phyloP scores from a whole-genome alignment of 1,140 invertebrate genomes.

The Telenomus remus region DNA sequence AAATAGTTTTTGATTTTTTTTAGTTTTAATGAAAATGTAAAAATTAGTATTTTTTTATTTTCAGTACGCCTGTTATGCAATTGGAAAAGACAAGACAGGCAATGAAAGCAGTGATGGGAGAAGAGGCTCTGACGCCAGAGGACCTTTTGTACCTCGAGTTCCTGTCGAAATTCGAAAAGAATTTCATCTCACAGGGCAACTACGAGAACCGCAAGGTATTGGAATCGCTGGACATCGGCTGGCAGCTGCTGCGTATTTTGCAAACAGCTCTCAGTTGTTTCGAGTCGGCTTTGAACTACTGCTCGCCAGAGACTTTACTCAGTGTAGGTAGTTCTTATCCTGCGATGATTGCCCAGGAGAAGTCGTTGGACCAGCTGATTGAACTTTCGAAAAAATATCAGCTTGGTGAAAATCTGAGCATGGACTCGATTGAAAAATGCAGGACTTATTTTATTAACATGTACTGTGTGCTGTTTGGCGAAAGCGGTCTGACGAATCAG shows the following conservation, averaged over 20 bases:
- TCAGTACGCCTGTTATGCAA: conserved; percentile 97
- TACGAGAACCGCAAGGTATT: conserved; percentile 99
- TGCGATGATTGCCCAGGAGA: conserved; percentile 94
- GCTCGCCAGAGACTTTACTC: conserved; percentile 87
- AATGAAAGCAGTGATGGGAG: conserved; percentile 99
- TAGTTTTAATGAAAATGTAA: too few species aligned
- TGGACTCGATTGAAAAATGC: conserved; percentile 91
- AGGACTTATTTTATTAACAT: conserved; percentile 90
- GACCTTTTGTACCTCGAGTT: conserved; percentile 99
- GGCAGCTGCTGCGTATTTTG: conserved; percentile 99
- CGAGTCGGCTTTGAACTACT: conserved; percentile 85
- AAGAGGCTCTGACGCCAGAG: conserved; percentile 96
- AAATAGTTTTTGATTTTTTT: too few species aligned
- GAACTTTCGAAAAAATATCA: conserved; percentile 92
- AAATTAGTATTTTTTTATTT: too few species aligned
- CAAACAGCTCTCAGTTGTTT: conserved; percentile 76
- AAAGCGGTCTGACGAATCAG: conserved; percentile 79
- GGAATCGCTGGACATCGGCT: conserved; percentile 99
- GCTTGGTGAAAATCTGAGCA: conserved; percentile 92
- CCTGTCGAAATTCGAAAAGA: conserved; percentile 99
- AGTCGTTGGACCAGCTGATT: conserved; percentile 90
- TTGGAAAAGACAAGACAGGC: conserved; percentile 98
- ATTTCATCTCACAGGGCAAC: conserved; percentile 97
- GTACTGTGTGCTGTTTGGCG: conserved; percentile 84
- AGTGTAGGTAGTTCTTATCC: conserved; percentile 90